A percentile compares a stretch with the other conserved stretches of the same genome.
These are phyloP conservation scores for Lepas anatifera DNA, from an alignment of 2,888 invertebrate species.

Conservation along the genomic window DNA sequence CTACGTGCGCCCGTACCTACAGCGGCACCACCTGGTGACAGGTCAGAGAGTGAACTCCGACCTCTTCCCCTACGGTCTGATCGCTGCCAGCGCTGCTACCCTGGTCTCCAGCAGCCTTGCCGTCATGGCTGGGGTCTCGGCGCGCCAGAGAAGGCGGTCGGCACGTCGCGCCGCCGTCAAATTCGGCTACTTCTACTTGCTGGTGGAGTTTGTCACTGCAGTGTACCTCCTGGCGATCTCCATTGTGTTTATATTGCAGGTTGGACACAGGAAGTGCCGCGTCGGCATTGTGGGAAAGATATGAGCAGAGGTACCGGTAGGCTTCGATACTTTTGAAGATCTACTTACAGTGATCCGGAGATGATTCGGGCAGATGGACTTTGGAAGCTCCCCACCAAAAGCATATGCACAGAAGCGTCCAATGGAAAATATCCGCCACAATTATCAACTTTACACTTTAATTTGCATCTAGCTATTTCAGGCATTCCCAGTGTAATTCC, in stretches of 20 bases:
- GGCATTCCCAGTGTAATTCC: too few species aligned
- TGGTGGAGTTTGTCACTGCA: background rate
- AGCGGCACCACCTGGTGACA: background rate
- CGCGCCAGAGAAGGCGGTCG: background rate
- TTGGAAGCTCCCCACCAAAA: too few species aligned
- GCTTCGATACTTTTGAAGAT: too few species aligned
- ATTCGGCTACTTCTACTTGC: background rate
- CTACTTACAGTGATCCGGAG: too few species aligned
- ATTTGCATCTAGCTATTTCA: background rate
- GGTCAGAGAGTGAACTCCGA: background rate
- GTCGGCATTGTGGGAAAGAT: too few species aligned
- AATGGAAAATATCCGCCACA: too few species aligned
- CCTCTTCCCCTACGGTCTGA: constrained; percentile 1
- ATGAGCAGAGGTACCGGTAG: too few species aligned
- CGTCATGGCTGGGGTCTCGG: background rate
- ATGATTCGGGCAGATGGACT: too few species aligned
- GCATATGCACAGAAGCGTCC: too few species aligned
- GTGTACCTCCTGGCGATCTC: background rate
- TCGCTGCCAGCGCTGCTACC: background rate
- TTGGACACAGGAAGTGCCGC: too few species aligned
- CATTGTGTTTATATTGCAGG: background rate
- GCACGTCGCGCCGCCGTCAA: background rate
- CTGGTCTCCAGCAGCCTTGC: background rate
- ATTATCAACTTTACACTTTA: too few species aligned
- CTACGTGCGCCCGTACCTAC: background rate